Percentiles rank a stretch among this genome's conserved stretches.
Evolutionary conservation across 2,797 vertebrate species (phyloP).

Genomic region (Lithobates pipiens): DNA sequence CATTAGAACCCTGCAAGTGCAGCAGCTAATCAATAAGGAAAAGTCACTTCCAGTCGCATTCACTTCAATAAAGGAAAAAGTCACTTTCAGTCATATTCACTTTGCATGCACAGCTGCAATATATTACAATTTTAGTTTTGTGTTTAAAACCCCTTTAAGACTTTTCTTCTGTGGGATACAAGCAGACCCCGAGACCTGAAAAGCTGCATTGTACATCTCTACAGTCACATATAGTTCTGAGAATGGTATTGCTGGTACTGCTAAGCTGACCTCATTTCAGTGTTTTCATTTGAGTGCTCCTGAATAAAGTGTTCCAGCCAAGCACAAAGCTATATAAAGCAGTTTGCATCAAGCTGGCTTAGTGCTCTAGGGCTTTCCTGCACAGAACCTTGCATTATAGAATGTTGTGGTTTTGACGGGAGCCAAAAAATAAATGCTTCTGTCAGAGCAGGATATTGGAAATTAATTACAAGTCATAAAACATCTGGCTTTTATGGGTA

Average conservation of each 20-base stretch:
- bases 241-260: background rate
- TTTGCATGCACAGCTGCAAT: too few relatives aligned
- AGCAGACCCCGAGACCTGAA: too few relatives aligned
- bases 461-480: slow-evolving; percentile 21
- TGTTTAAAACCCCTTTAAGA: too few relatives aligned
- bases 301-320: slow-evolving; percentile 6
- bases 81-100: too few relatives aligned
- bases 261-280: slow-evolving; percentile 6
- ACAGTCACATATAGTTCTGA: background rate
- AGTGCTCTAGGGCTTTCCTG: slow-evolving; percentile 35
- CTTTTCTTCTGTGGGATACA: too few relatives aligned
- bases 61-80: too few relatives aligned
- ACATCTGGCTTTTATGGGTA: slow-evolving; percentile 34
- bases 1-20: too few relatives aligned
- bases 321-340: background rate
- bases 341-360: background rate
- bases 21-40: too few relatives aligned
- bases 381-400: background rate
- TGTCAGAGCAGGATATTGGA: slow-evolving; percentile 24
- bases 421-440: slow-evolving; percentile 5
- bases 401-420: background rate
- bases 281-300: slow-evolving; percentile 31
- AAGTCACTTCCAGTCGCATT: too few relatives aligned
- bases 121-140: too few relatives aligned
- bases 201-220: too few relatives aligned